phyloP scores from a whole-genome alignment of 35 echinoderm and acorn worm species.

The Strongylocentrotus purpuratus region DNA sequence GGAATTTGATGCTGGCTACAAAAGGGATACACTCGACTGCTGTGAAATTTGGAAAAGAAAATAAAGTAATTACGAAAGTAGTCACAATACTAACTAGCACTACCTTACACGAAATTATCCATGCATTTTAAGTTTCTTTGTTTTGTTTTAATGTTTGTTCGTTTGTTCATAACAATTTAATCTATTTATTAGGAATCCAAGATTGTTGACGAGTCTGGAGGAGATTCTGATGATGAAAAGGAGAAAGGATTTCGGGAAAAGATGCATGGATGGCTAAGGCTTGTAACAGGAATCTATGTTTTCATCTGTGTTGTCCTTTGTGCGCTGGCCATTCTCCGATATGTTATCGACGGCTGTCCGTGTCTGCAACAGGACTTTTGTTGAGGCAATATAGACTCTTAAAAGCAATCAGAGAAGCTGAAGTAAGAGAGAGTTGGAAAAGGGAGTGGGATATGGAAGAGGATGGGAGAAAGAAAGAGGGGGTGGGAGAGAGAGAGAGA shows the following conservation, averaged over 20 bases:
- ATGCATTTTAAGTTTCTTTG: no score
- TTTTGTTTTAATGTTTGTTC: not conserved
- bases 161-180: not conserved
- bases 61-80: no score
- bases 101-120: no score
- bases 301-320: not conserved
- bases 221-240: not conserved
- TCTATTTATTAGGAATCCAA: not conserved
- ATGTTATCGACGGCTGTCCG: not conserved
- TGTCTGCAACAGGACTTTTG: not conserved
- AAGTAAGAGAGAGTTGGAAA: not conserved
- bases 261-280: constrained; percentile 14
- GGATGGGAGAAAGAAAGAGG: not conserved
- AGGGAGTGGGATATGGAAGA: no score
- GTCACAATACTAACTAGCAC: no score
- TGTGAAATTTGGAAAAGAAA: no score
- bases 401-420: no score
- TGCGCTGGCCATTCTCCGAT: not conserved
- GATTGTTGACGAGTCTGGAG: not conserved
- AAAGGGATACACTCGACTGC: no score
- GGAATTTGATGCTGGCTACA: no score
- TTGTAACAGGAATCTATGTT: not conserved
- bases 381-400: no score
- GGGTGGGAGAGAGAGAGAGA: no score
- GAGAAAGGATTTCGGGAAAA: not conserved